phyloP scores from a whole-genome alignment of 2,113 vertebrate species.

The Helogale parvula region DNA sequence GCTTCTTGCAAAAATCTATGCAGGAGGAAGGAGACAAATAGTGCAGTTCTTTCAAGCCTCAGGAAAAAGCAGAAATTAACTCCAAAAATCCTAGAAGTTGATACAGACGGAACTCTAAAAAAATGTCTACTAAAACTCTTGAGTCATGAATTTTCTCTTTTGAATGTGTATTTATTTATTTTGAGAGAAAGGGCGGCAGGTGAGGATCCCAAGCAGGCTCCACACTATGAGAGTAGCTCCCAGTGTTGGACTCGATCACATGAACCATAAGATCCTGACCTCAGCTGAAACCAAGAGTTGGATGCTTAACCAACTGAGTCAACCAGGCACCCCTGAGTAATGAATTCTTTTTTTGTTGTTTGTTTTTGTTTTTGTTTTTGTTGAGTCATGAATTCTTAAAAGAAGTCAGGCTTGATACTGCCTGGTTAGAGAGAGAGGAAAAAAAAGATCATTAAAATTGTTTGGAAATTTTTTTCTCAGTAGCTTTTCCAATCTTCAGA shows the following conservation, averaged over 20 bases:
- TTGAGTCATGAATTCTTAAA: not conserved
- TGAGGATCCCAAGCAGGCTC: no score
- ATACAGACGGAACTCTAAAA: not conserved
- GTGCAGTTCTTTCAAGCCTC: not conserved
- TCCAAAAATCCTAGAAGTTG: not conserved
- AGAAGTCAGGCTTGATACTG: not conserved
- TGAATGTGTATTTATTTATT: no score
- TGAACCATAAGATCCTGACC: no score
- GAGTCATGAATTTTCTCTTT: not conserved
- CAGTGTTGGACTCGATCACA: no score
- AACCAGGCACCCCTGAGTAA: no score
- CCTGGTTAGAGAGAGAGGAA: not conserved
- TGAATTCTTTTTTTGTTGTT: not conserved
- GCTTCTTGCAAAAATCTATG: not conserved
- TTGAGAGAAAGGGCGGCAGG: no score
- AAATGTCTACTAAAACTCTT: not conserved
- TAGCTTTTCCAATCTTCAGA: not conserved
- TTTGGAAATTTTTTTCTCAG: slow-evolving; percentile 18
- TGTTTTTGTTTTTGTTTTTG: no score
- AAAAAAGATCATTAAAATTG: not conserved
- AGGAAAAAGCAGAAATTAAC: slow-evolving; percentile 16
- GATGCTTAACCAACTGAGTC: no score
- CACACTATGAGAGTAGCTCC: no score
- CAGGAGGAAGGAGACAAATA: not conserved
- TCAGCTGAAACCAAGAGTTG: no score